Evolutionary conservation across 2,888 invertebrate genomes (phyloP).

Genomic region (Colostygia pectinataria): DNA sequence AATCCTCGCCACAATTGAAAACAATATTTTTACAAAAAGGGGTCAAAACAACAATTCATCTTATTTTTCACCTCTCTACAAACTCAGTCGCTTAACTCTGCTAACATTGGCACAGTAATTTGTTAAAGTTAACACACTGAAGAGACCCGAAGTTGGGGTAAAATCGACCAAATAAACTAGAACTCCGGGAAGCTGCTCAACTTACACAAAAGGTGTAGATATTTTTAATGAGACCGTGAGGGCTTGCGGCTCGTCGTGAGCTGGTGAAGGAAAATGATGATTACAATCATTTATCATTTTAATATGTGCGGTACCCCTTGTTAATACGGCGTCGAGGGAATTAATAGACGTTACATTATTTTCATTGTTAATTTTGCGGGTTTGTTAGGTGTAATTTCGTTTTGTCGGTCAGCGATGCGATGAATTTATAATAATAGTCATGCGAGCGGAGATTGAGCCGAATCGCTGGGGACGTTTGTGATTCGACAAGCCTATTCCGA

Average conservation of each 20-base stretch:
- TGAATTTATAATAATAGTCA: slow-evolving; percentile 47
- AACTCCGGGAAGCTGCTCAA: slow-evolving; percentile 34
- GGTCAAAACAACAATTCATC: slow-evolving; percentile 71
- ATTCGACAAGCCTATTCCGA: slow-evolving; percentile 14
- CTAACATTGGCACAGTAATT: slow-evolving; percentile 70
- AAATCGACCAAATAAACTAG: slow-evolving; percentile 47
- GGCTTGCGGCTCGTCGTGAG: slow-evolving; percentile 19
- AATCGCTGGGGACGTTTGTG: slow-evolving; percentile 26
- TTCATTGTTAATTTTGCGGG: slow-evolving; percentile 76
- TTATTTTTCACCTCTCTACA: slow-evolving; percentile 54
- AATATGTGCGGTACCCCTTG: slow-evolving; percentile 74
- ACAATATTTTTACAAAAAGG: slow-evolving; percentile 61
- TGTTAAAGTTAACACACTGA: slow-evolving; percentile 76
- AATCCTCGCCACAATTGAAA: slow-evolving; percentile 38
- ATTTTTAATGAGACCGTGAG: slow-evolving; percentile 15
- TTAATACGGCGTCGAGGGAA: slow-evolving; percentile 74
- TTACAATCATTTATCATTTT: slow-evolving; percentile 80
- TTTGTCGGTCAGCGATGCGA: slow-evolving; percentile 47
- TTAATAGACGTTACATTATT: slow-evolving; percentile 77
- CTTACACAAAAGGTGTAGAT: slow-evolving; percentile 1
- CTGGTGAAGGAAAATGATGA: slow-evolving; percentile 65
- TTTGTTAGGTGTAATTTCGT: slow-evolving; percentile 55
- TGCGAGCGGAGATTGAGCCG: slow-evolving; percentile 28
- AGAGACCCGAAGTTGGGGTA: slow-evolving; percentile 63
- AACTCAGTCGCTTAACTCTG: slow-evolving; percentile 63